Evolutionary conservation across 2,888 invertebrate genomes (phyloP), one percentile per base, ranked within the genome.

Genomic region (Rhagonycha fulva): DNA sequence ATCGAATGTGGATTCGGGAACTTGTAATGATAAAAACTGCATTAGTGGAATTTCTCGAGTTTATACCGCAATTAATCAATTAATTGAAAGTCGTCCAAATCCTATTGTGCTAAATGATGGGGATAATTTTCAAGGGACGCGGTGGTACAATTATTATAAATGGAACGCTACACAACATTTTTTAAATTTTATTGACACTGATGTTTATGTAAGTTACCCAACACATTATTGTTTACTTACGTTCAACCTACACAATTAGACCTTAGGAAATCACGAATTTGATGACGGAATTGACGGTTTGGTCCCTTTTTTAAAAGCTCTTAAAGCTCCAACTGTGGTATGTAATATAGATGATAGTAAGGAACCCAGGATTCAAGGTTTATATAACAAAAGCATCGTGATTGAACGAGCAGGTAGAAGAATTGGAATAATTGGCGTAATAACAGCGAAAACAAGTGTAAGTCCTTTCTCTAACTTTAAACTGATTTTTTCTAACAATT

Each of bases 251-350:
- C 2, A 2, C 19, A 19, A 19, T 47, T 26, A 96, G 95, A 94
- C 94, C 0, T 85, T 96, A 9, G 96, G 96, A 0, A 96, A 96
- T 86, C 96, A 97, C 83, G 96, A 96, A 86, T 96, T 97, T 83
- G 96, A 96, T 84, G 91, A 94, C 82, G 92, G 91, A 3, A 88
- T 96, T 1, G 91, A 88, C 9, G 95, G 94, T 0, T 86, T 95
- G 0, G 90, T 93, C 0, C 94, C 94, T 0, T 96, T 94, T 85
- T 84, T 96, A 62, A 86, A 92, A 81, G 87, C 87, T 0, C 84
- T 94, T 10, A 88, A 92, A 1, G 90, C 93, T 0, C 92, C 94
- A 0, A 91, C 95, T 85, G 86, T 96, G 61, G 93, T 93, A 5
- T 91, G 93, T 47, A 96, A 96, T 83, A 93, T 96, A 69, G 93